Evolutionary conservation across 2,888 invertebrate genomes (phyloP).

Genomic region (Chrysotoxum bicinctum): DNA sequence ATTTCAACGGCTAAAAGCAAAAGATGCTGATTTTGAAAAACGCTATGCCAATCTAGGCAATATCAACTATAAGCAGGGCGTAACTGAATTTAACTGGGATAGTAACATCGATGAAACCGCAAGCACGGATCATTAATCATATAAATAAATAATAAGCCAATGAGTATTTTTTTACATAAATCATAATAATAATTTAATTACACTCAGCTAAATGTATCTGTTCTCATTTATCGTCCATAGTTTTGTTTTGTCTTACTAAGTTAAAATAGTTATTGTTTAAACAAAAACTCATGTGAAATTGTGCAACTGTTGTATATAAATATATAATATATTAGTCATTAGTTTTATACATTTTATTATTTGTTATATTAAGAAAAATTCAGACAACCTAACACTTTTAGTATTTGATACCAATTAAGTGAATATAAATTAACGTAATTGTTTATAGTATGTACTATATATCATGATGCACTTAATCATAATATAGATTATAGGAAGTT

Average conservation of each 20-base stretch:
- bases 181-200: background rate
- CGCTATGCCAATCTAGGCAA: constrained; percentile 93
- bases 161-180: constrained; percentile 51
- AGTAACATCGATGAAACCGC: constrained; percentile 88
- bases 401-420: constrained; percentile 67
- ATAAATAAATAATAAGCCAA: constrained; percentile 61
- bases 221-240: constrained; percentile 26
- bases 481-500: constrained; percentile 1
- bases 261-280: constrained; percentile 17
- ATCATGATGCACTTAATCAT: constrained; percentile 33
- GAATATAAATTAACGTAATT: constrained; percentile 7
- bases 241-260: constrained; percentile 21
- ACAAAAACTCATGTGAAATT: background rate
- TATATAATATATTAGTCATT: constrained; percentile 52
- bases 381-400: constrained; percentile 44
- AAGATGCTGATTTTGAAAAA: constrained; percentile 91
- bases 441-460: background rate
- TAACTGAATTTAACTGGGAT: constrained; percentile 95
- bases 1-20: constrained; percentile 90
- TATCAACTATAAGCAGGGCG: constrained; percentile 87
- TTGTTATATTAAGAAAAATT: constrained; percentile 9
- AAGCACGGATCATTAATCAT: constrained; percentile 80
- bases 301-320: constrained; percentile 31
- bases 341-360: constrained; percentile 27
- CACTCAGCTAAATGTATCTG: constrained; percentile 27